Evolutionary conservation across 2,797 vertebrate genomes (phyloP).

Genomic region (Amblyopsis hoosieri): DNA sequence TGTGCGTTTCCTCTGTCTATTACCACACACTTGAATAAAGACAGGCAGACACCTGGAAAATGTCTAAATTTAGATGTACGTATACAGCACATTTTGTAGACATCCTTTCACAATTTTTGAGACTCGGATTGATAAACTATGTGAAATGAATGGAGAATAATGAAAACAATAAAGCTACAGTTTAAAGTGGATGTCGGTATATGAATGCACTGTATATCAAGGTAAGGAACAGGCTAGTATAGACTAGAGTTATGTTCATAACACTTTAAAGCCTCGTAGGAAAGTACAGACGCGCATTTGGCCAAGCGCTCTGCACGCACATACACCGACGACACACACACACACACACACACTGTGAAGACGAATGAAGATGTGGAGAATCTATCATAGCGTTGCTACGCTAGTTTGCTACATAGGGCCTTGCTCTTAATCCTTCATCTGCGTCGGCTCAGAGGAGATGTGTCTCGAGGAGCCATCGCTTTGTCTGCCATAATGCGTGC

Average conservation of each 20-base stretch:
- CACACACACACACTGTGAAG: conserved; percentile 9
- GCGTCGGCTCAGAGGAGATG: conserved; percentile 27
- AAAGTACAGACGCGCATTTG: neutral
- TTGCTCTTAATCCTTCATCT: conserved; percentile 29
- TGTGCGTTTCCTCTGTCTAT: neutral
- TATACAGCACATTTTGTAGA: too few species aligned
- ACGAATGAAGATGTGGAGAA: conserved; percentile 21
- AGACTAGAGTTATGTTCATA: too few species aligned
- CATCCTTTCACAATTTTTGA: too few species aligned
- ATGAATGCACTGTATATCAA: too few species aligned
- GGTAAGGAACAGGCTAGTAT: neutral
- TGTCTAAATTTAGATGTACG: too few species aligned
- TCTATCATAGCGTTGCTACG: conserved; percentile 38
- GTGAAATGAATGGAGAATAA: too few species aligned
- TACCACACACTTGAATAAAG: neutral
- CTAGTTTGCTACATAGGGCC: conserved; percentile 28
- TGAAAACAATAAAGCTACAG: too few species aligned
- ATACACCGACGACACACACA: conserved; percentile 16
- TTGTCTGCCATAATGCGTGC: conserved; percentile 16
- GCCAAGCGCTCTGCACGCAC: neutral
- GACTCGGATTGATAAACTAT: too few species aligned
- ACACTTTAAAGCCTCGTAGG: too few species aligned
- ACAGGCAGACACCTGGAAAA: neutral
- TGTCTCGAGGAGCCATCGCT: conserved; percentile 4
- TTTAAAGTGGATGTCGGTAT: too few species aligned